Percentiles rank a stretch among this genome's conserved stretches.
phyloP scores from a whole-genome alignment of 2,797 vertebrate species.

The Lepilemur septentrionalis region DNA sequence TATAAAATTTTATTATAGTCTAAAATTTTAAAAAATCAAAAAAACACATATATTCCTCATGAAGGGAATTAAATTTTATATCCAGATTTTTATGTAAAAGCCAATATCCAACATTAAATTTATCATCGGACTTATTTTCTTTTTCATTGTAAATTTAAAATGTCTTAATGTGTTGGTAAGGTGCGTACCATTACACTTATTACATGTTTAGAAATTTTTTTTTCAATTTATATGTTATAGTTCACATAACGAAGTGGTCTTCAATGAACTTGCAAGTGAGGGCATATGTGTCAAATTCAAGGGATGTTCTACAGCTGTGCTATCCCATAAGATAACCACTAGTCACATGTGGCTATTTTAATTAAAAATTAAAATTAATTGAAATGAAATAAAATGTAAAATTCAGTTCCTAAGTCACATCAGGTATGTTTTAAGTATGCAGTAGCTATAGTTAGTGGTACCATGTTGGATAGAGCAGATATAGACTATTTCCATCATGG shows the following conservation, averaged over 20 bases:
- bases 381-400: slow-evolving; percentile 49
- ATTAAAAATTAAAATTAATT: neutral
- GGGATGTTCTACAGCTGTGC: neutral
- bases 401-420: neutral
- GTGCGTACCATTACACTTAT: neutral
- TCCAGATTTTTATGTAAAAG: slow-evolving; percentile 49
- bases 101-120: slow-evolving; percentile 48
- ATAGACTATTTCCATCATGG: neutral
- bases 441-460: neutral
- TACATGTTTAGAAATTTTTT: neutral
- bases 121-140: neutral
- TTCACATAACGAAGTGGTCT: neutral
- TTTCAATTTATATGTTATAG: neutral
- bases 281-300: neutral
- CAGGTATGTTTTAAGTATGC: neutral
- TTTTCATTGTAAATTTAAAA: slow-evolving; percentile 24
- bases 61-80: slow-evolving; percentile 58
- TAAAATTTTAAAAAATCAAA: slow-evolving; percentile 42
- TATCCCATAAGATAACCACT: neutral
- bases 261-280: neutral
- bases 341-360: slow-evolving; percentile 21
- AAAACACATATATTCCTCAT: slow-evolving; percentile 29
- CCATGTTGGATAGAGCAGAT: neutral
- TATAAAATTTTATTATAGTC: slow-evolving; percentile 34
- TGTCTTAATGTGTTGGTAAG: slow-evolving; percentile 12